Evolutionary conservation across 2,888 invertebrate species (phyloP).

Genomic region (Drosophila heteroneura): DNA sequence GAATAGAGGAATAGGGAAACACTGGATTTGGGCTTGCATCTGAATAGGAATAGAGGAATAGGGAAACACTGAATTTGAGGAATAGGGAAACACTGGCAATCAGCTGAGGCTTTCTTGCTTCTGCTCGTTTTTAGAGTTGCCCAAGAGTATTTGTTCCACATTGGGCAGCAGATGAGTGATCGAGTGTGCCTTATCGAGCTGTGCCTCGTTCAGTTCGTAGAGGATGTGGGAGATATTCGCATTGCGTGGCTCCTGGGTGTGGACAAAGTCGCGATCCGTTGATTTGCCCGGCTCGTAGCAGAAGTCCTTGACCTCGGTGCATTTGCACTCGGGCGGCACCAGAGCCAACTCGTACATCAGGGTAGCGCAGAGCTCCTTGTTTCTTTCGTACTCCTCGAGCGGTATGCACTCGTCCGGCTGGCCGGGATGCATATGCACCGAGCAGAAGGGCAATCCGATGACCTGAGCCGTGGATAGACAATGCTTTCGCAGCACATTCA

Average conservation of each 20-base stretch:
- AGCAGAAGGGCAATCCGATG: slow-evolving; percentile 49
- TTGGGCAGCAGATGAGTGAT: not conserved
- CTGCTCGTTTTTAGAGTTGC: not conserved
- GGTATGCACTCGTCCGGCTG: slow-evolving; percentile 32
- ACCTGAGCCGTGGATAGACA: slow-evolving; percentile 30
- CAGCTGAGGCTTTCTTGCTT: not conserved
- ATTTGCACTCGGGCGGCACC: slow-evolving; percentile 47
- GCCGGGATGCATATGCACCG: slow-evolving; percentile 26
- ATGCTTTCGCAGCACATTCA: slow-evolving; percentile 42
- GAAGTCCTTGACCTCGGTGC: slow-evolving; percentile 28
- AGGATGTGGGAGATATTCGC: slow-evolving; percentile 15
- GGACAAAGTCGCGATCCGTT: slow-evolving; percentile 30
- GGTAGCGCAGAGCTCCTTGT: slow-evolving; percentile 24
- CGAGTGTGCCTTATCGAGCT: not conserved
- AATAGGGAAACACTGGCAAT: not conserved
- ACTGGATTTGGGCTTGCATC: not conserved
- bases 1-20: not conserved
- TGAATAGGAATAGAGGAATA: no score
- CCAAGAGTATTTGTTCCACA: slow-evolving; percentile 15
- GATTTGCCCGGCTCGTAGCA: slow-evolving; percentile 35
- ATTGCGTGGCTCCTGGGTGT: not conserved
- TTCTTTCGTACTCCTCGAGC: slow-evolving; percentile 21
- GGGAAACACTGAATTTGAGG: not conserved
- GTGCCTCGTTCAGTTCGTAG: slow-evolving; percentile 37
- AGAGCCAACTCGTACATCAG: slow-evolving; percentile 47